phyloP scores from a whole-genome alignment of 2,888 invertebrate genomes.

The Drosophila neotestacea region DNA sequence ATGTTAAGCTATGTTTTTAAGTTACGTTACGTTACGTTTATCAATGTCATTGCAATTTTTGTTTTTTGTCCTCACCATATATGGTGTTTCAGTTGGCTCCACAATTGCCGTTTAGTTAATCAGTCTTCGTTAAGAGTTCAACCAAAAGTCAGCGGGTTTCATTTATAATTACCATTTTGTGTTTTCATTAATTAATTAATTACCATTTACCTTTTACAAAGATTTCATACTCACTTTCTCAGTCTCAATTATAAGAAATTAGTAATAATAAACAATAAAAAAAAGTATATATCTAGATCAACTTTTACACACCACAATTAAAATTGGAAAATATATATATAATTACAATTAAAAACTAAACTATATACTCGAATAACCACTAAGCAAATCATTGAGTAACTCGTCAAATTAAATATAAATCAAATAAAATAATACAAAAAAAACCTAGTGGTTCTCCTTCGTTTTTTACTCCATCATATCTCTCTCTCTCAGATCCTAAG shows the following conservation, averaged over 20 bases:
- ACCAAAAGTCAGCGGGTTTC: constrained; percentile 81
- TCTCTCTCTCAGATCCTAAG: constrained; percentile 1
- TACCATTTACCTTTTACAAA: constrained; percentile 51
- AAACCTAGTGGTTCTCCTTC: constrained; percentile 15
- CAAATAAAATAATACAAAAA: constrained; percentile 10
- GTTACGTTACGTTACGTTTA: constrained; percentile 73
- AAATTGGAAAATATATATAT: constrained; percentile 27
- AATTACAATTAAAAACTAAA: constrained; percentile 19
- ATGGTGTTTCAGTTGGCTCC: constrained; percentile 76
- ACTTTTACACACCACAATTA: constrained; percentile 39
- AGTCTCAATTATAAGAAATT: constrained; percentile 79
- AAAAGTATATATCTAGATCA: constrained; percentile 20
- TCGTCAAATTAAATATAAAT: constrained; percentile 27
- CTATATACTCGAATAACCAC: constrained; percentile 18
- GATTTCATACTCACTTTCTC: constrained; percentile 71
- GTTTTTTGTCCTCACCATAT: constrained; percentile 73
- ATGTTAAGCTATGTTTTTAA: constrained; percentile 67
- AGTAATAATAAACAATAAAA: constrained; percentile 40
- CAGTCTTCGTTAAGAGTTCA: constrained; percentile 82
- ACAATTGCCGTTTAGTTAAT: constrained; percentile 80
- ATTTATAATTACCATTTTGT: constrained; percentile 52
- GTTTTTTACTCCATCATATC: too few relatives aligned
- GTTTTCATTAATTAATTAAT: constrained; percentile 33
- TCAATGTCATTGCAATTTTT: constrained; percentile 75
- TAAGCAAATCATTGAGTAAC: constrained; percentile 42